phyloP scores from a whole-genome alignment of 2,797 vertebrate species.

The Natrix natrix region DNA sequence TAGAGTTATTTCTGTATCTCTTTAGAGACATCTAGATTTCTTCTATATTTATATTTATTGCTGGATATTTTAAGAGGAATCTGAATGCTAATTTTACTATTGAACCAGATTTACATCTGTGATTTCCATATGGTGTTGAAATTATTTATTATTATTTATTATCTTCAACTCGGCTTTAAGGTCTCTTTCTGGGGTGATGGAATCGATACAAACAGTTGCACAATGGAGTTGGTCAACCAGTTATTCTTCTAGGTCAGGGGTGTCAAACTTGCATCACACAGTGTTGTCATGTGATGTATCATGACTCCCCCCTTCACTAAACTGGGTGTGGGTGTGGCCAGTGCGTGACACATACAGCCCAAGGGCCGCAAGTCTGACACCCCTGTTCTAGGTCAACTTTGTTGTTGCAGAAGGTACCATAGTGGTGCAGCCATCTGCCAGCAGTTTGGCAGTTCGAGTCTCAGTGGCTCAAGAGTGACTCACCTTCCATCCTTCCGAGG shows the following conservation, averaged over 20 bases:
- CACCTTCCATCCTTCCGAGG: no score
- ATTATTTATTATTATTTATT: background rate
- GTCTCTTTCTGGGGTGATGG: background rate
- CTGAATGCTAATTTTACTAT: background rate
- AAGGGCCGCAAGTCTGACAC: no score
- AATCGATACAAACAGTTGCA: background rate
- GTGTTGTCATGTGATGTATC: no score
- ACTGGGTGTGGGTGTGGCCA: no score
- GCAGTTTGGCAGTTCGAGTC: no score
- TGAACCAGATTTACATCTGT: no score
- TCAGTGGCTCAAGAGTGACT: no score
- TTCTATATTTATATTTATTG: background rate
- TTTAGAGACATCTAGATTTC: background rate
- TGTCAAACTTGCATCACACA: no score
- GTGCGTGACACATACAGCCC: no score
- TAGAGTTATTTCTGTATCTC: background rate
- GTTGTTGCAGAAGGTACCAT: background rate
- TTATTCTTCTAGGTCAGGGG: background rate
- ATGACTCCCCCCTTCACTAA: no score
- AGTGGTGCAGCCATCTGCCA: no score
- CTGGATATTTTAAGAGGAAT: background rate
- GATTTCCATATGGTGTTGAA: background rate
- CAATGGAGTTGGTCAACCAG: background rate
- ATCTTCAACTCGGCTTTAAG: background rate
- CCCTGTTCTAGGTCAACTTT: background rate